Base-by-base conservation (phyloP, 2,888 invertebrate species). In the Furcula furcula region DNA sequence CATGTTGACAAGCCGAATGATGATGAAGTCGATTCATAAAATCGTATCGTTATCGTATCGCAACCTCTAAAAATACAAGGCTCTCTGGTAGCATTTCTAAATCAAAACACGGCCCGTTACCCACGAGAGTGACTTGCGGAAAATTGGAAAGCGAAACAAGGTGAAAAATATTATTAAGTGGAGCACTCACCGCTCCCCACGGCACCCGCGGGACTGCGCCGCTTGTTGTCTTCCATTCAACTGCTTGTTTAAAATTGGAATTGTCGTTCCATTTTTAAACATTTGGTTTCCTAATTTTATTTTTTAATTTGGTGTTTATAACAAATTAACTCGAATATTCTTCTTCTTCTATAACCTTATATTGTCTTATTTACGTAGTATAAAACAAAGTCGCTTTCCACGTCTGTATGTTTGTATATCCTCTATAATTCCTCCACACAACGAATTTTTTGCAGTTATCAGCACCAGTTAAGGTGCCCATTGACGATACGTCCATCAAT, bases 91-190 rank as follows among this genome's bases (percentile, higher is more conserved):
- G 74, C 78, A 79, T 82, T 86, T 78, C 81, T 82, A 78, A 85
- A 85, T 83, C 85, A 81, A 76, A 78, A 70, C 83, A 83, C 83
- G 84, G 80, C 66, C 78, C 81, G 87, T 85, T 87, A 81, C 86
- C 85, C 87, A 57, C 66, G 81, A 85, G 87, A 88, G 86, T 86
- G 87, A 87, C 83, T 86, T 87, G 87, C 86, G 87, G 87, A 80
- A 88, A 87, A 88, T 88, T 88, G 87, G 87, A 88, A 87, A 88
- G 71, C 77, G 85, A 88, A 86, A 85, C 86, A 88, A 88, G 87
- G 87, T 88, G 87, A 87, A 88, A 87, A 86, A 87, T 88, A 87
- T 86, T 86, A 87, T 88, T 78, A 86, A 85, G 82, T 76, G 81
- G 71, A 75, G 65, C 78, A 64, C 71, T 71, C 77, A 68, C 67